Evolutionary conservation across 2,113 vertebrate genomes (phyloP).

Genomic region (Chionis minor): DNA sequence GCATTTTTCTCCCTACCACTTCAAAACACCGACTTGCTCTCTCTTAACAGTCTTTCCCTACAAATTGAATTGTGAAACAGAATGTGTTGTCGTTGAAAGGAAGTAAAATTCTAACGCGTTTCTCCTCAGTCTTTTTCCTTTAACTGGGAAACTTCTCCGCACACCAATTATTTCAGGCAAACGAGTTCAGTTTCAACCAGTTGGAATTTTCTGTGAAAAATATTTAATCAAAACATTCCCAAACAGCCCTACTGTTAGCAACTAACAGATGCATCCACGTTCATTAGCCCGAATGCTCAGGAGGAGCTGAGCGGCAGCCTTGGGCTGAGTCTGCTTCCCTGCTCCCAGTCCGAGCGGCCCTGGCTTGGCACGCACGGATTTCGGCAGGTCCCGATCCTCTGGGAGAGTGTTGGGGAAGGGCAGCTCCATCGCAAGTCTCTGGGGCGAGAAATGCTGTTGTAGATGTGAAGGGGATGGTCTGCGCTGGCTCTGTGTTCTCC

Average conservation of each 20-base stretch:
- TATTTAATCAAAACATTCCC: conserved; percentile 11
- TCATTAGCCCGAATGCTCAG: not conserved
- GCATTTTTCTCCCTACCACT: not conserved
- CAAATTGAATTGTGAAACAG: not conserved
- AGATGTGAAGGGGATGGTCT: not conserved
- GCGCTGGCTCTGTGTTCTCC: not conserved
- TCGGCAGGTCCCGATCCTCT: rapidly evolving
- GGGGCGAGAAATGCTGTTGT: rapidly evolving
- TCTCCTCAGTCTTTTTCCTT: not conserved
- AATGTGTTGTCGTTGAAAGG: not conserved
- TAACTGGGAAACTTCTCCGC: not conserved
- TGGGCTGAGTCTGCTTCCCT: not conserved
- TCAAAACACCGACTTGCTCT: not conserved
- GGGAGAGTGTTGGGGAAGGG: not conserved
- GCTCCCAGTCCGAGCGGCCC: rapidly evolving
- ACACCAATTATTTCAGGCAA: not conserved
- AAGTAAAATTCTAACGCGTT: not conserved
- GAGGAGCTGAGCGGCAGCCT: not conserved
- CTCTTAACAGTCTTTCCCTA: not conserved
- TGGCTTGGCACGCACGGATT: rapidly evolving
- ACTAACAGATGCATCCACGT: not conserved
- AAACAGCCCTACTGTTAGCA: not conserved
- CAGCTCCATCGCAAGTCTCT: rapidly evolving
- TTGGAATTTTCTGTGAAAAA: not conserved
- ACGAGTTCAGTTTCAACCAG: not conserved